These are phyloP conservation scores for Turritopsis rubra DNA, from an alignment of 30 jellyfish, hydroid and myxozoan species.

Conservation along the genomic window DNA sequence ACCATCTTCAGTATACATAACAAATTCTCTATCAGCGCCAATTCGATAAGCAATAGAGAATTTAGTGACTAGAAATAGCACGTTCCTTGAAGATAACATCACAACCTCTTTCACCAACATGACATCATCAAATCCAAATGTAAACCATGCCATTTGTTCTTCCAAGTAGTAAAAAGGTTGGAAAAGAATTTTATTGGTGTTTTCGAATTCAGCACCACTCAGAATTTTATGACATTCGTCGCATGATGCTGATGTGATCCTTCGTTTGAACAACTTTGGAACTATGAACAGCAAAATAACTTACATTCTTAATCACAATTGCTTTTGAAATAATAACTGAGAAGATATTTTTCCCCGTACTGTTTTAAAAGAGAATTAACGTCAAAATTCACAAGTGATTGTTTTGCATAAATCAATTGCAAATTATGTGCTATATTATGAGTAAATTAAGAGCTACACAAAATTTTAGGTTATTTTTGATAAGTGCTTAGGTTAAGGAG, in stretches of 20 bases:
- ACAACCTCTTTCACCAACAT: not conserved
- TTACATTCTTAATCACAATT: too few relatives aligned
- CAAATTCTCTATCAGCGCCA: not conserved
- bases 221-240: not conserved
- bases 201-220: too few relatives aligned
- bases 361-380: too few relatives aligned
- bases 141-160: not conserved
- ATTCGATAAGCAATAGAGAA: not conserved
- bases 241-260: not conserved
- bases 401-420: too few relatives aligned
- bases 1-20: not conserved
- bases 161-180: not conserved
- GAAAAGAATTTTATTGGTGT: not conserved
- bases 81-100: not conserved
- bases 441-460: too few relatives aligned
- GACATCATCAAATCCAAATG: not conserved
- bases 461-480: too few relatives aligned
- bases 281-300: not conserved
- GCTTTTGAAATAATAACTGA: too few relatives aligned
- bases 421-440: too few relatives aligned
- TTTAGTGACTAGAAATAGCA: not conserved
- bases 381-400: too few relatives aligned
- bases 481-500: too few relatives aligned
- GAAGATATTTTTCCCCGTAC: too few relatives aligned
- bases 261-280: not conserved